These are phyloP conservation scores for Hoplostethus mediterraneus DNA, from an alignment of 2,797 vertebrate species.

Conservation along the genomic window DNA sequence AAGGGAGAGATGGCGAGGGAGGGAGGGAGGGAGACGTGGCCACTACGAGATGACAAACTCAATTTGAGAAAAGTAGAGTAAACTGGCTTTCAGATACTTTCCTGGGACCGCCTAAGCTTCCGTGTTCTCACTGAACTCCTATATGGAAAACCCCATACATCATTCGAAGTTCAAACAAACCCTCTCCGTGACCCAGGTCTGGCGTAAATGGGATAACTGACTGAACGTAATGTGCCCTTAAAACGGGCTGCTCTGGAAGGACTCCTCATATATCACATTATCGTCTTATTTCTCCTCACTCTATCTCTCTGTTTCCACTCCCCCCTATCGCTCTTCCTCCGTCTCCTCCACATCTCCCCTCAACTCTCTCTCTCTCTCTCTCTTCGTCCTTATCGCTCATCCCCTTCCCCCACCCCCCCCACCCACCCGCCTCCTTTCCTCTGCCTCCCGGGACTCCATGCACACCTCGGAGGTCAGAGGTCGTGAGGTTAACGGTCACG, in stretches of 20 bases:
- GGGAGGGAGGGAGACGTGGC: constrained; percentile 21
- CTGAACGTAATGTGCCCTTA: background rate
- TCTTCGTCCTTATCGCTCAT: constrained; percentile 31
- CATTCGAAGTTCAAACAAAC: background rate
- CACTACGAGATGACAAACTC: background rate
- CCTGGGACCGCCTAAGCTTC: background rate
- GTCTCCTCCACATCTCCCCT: constrained; percentile 38
- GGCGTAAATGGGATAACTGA: background rate
- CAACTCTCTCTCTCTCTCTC: constrained; percentile 34
- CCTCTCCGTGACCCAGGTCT: background rate
- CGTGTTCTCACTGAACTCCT: background rate
- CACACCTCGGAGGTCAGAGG: constrained; percentile 70
- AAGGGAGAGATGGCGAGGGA: constrained; percentile 27
- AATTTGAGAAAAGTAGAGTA: too few species aligned
- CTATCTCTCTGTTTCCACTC: background rate
- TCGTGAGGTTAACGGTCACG: constrained; percentile 61
- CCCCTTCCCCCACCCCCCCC: background rate
- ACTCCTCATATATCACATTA: background rate
- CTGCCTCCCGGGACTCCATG: constrained; percentile 45
- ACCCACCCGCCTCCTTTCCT: constrained; percentile 42
- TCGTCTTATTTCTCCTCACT: constrained; percentile 1
- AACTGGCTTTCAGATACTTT: too few species aligned
- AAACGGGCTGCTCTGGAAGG: background rate
- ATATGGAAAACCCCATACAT: background rate
- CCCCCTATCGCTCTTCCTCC: background rate